These are phyloP conservation scores for Pangasius mekongensis DNA, from an alignment of 2,797 vertebrate species.

Conservation along the genomic window DNA sequence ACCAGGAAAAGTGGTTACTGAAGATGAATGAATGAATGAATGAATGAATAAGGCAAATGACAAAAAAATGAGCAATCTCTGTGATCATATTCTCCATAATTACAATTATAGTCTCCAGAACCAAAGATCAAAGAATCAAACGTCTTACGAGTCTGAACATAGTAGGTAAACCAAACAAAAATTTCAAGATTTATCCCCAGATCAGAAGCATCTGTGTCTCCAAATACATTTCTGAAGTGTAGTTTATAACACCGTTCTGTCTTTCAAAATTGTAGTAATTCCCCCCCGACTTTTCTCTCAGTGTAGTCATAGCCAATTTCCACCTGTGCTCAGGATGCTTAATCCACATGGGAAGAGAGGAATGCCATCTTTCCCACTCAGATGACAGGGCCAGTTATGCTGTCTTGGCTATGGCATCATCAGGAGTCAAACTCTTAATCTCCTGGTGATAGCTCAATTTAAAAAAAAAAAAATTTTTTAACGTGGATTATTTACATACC, in stretches of 20 bases:
- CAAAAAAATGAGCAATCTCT: not conserved
- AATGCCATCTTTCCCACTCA: not conserved
- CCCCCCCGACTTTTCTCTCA: not conserved
- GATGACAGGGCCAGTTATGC: not conserved
- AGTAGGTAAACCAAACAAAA: not conserved
- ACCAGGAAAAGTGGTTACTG: not conserved
- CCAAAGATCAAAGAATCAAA: not conserved
- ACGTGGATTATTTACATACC: conserved; percentile 76
- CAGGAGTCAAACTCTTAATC: not conserved
- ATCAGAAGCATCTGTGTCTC: too few relatives aligned
- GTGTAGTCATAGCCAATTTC: not conserved
- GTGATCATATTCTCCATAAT: too few relatives aligned
- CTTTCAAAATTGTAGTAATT: not conserved
- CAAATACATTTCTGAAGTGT: not conserved
- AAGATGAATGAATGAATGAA: not conserved
- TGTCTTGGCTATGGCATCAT: not conserved
- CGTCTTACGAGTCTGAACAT: not conserved
- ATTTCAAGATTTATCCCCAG: not conserved
- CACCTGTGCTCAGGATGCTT: not conserved
- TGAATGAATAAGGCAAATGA: not conserved
- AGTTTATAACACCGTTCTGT: not conserved
- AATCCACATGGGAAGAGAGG: not conserved
- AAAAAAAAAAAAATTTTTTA: not conserved
- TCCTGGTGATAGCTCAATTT: not conserved
- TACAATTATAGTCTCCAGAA: not conserved